Evolutionary conservation across 2,888 invertebrate genomes (phyloP).

Genomic region (Drosophila dives): DNA sequence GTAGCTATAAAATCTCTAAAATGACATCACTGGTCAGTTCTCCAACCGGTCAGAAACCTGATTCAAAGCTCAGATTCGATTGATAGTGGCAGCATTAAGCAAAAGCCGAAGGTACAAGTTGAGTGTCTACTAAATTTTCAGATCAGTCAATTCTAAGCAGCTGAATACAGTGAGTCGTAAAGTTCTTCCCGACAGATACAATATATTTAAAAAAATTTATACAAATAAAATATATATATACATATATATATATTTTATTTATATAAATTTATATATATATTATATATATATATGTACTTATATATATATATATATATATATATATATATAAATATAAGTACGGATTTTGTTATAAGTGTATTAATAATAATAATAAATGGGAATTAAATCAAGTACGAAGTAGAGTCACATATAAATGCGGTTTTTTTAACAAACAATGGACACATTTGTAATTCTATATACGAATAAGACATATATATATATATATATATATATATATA

Average conservation of each 20-base stretch:
- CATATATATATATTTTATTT: no score
- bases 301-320: no score
- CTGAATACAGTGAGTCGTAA: constrained; percentile 12
- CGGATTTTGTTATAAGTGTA: not conserved
- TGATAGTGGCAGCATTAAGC: constrained; percentile 20
- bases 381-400: not conserved
- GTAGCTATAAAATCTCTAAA: not conserved
- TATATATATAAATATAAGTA: not conserved
- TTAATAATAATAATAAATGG: not conserved
- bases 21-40: not conserved
- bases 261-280: no score
- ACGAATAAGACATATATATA: not conserved
- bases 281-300: no score
- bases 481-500: not conserved
- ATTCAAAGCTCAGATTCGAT: constrained; percentile 38
- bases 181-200: constrained; percentile 7
- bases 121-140: constrained; percentile 15
- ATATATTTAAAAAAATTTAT: constrained; percentile 2
- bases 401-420: not conserved
- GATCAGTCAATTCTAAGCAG: constrained; percentile 40
- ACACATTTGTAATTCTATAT: not conserved
- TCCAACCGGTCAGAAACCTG: constrained; percentile 14
- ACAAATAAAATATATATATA: not conserved
- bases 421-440: not conserved
- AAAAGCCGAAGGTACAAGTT: constrained; percentile 33